Percentiles rank a stretch among this genome's conserved stretches.
phyloP scores from a whole-genome alignment of 2,888 invertebrate species.

The Hypselothyrea guttata region DNA sequence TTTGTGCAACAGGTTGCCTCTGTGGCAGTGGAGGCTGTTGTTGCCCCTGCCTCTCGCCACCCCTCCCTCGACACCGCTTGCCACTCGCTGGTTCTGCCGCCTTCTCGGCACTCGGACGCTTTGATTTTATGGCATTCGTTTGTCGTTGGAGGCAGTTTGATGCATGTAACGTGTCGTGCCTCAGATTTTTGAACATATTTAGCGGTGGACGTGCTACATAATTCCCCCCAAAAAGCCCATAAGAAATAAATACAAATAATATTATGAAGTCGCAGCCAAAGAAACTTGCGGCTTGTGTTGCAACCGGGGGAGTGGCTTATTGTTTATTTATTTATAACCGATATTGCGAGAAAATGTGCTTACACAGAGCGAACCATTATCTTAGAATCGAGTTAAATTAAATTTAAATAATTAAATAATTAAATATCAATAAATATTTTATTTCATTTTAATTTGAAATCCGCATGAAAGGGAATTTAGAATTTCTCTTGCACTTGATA shows the following conservation, averaged over 20 bases:
- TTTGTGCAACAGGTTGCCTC: conserved; percentile 67
- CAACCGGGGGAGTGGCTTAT: conserved; percentile 59
- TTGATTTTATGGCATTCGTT: conserved; percentile 69
- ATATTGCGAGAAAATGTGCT: conserved; percentile 30
- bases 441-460: no score
- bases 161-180: conserved; percentile 73
- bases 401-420: no score
- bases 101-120: conserved; percentile 39
- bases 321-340: conserved; percentile 36
- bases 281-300: conserved; percentile 14
- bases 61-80: conserved; percentile 8
- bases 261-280: no score
- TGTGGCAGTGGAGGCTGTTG: conserved; percentile 38
- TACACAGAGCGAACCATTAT: no score
- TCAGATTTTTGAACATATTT: conserved; percentile 70
- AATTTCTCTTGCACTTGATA: no score
- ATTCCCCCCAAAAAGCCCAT: conserved; percentile 50
- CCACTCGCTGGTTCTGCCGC: background rate
- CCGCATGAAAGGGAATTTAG: no score
- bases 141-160: conserved; percentile 68
- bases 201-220: conserved; percentile 71
- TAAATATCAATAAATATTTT: no score
- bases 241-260: conserved; percentile 33
- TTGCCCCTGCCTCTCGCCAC: conserved; percentile 22
- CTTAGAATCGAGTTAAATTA: no score